Percentiles rank a stretch among this genome's conserved stretches.
These are phyloP conservation scores for Apodemus sylvaticus DNA, from an alignment of 2,113 vertebrate species.

Conservation along the genomic window DNA sequence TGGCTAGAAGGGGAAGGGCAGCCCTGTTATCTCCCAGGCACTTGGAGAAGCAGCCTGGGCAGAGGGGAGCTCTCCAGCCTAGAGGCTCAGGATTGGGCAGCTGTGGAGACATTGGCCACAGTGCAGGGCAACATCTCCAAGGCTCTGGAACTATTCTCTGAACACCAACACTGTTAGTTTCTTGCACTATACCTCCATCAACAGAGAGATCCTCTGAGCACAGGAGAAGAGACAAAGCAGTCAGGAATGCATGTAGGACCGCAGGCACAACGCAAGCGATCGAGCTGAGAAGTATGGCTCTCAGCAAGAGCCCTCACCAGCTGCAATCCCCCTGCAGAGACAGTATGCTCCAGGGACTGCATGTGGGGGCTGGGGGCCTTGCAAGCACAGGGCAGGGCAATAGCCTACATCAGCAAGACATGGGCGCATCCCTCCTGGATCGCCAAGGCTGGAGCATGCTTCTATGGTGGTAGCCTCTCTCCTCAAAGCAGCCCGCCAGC, in stretches of 20 bases:
- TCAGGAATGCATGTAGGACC: accelerated
- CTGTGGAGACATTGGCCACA: accelerated
- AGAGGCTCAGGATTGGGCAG: not conserved
- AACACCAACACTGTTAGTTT: not conserved
- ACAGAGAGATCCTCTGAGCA: not conserved
- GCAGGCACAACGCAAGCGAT: accelerated
- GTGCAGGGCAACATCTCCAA: not conserved
- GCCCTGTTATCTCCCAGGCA: not conserved
- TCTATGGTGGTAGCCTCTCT: not conserved
- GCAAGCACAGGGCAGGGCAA: not conserved
- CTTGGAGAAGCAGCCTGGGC: not conserved
- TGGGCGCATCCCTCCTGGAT: not conserved
- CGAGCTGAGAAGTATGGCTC: not conserved
- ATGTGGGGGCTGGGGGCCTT: not conserved
- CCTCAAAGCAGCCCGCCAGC: constrained; percentile 4
- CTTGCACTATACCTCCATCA: not conserved
- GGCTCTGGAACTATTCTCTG: not conserved
- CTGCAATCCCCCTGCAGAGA: not conserved
- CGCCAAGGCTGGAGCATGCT: not conserved
- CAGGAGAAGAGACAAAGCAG: accelerated
- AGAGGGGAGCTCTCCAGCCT: not conserved
- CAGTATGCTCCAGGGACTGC: accelerated
- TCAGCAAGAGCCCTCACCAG: not conserved
- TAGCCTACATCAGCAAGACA: not conserved
- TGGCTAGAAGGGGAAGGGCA: accelerated